Conservation (phyloP, 2,888 invertebrate species). For the Pomacea canaliculata region DNA sequence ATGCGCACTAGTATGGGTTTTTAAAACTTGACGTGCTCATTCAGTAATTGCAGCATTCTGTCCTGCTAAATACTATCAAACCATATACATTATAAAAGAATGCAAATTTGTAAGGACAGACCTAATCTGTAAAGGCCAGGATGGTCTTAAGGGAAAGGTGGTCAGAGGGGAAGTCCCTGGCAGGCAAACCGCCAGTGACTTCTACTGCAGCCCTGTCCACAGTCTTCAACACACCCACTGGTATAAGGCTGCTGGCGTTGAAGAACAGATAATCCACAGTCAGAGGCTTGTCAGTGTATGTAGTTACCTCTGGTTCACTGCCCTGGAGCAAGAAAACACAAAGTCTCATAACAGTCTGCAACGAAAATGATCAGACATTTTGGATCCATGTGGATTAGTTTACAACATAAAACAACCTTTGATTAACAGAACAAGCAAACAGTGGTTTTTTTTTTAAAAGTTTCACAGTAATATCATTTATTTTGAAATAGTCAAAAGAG, state of each 20-base stretch:
- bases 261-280: slow-evolving; percentile 65
- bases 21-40: too few species aligned
- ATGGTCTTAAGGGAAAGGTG: slow-evolving; percentile 65
- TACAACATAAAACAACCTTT: too few species aligned
- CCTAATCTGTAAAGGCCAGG: slow-evolving; percentile 12
- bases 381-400: too few species aligned
- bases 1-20: too few species aligned
- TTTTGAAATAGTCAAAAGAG: too few species aligned
- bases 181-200: slow-evolving; percentile 57
- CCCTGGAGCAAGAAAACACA: slow-evolving; percentile 45
- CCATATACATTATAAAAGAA: too few species aligned
- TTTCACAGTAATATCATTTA: too few species aligned
- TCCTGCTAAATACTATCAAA: too few species aligned
- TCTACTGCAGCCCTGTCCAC: slow-evolving; percentile 43
- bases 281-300: slow-evolving; percentile 47
- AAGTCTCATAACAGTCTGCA: not conserved
- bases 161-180: slow-evolving; percentile 64
- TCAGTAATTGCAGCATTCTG: too few species aligned
- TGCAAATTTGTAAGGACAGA: not conserved
- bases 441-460: too few species aligned
- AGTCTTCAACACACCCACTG: slow-evolving; percentile 54
- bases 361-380: not conserved
- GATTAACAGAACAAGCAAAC: too few species aligned
- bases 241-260: slow-evolving; percentile 51
- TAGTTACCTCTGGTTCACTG: slow-evolving; percentile 58